Conservation (phyloP, 2,113 vertebrate genomes). For the Anseranas semipalmata region DNA sequence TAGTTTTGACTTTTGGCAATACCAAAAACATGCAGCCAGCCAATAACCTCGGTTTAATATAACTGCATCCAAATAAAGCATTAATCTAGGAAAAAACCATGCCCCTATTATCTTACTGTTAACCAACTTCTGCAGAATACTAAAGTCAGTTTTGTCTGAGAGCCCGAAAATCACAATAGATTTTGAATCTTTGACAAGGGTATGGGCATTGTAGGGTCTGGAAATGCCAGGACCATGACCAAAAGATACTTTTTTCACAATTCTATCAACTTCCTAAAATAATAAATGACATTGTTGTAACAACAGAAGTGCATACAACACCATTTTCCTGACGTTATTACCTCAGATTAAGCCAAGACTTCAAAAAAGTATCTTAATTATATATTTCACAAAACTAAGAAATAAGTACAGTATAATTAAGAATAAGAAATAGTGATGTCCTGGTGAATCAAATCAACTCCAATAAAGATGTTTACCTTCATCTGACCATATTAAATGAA, state of each 20-base stretch:
- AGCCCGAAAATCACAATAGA: neutral
- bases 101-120: neutral
- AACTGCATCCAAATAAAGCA: neutral
- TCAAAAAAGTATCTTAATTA: neutral
- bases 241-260: neutral
- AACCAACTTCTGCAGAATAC: neutral
- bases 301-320: neutral
- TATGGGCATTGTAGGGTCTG: neutral
- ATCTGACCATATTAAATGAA: neutral
- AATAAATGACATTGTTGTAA: neutral
- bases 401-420: neutral
- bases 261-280: neutral
- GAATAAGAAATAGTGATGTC: neutral
- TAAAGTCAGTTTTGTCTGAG: neutral
- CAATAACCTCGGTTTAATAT: neutral
- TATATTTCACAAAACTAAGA: neutral
- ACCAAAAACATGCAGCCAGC: constrained; percentile 45
- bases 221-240: neutral
- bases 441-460: neutral
- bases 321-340: neutral
- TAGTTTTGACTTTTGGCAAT: neutral
- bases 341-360: neutral
- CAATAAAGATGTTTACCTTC: neutral
- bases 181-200: neutral
- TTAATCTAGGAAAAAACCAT: neutral